Evolutionary conservation across 2,888 invertebrate genomes (phyloP).

Genomic region (Pheosia tremula): DNA sequence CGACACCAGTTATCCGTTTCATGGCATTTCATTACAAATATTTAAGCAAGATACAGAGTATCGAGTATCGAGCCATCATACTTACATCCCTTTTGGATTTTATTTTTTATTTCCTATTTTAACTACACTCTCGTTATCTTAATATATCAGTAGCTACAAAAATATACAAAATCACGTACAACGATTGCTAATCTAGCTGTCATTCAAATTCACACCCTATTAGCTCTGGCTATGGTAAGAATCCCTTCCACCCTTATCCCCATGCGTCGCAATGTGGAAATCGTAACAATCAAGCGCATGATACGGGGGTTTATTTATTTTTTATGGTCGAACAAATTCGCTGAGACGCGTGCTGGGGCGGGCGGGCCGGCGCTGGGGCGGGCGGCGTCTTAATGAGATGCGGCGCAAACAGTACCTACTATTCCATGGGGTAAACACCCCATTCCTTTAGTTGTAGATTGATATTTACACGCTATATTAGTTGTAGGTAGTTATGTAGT

Average conservation of each 20-base stretch:
- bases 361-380: constrained; percentile 23
- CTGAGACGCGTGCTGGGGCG: constrained; percentile 28
- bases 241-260: neutral
- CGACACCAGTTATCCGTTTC: too few relatives aligned
- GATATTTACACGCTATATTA: constrained; percentile 43
- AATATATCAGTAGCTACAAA: neutral
- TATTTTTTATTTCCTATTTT: too few relatives aligned
- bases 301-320: constrained; percentile 65
- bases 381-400: constrained; percentile 72
- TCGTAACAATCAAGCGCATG: constrained; percentile 42
- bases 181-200: too few relatives aligned
- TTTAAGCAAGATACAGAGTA: too few relatives aligned
- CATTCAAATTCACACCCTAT: constrained; percentile 6
- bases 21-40: too few relatives aligned
- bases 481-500: constrained; percentile 33
- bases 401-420: constrained; percentile 65
- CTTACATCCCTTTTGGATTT: too few relatives aligned
- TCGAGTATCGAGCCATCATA: too few relatives aligned
- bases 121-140: too few relatives aligned
- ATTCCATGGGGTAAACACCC: constrained; percentile 60
- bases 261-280: constrained; percentile 28
- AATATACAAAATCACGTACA: neutral
- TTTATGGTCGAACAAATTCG: constrained; percentile 67
- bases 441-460: constrained; percentile 34
- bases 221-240: fast-evolving